These are phyloP conservation scores for Protomyctophum bolini DNA, from an alignment of 2,113 vertebrate species.

Conservation along the genomic window DNA sequence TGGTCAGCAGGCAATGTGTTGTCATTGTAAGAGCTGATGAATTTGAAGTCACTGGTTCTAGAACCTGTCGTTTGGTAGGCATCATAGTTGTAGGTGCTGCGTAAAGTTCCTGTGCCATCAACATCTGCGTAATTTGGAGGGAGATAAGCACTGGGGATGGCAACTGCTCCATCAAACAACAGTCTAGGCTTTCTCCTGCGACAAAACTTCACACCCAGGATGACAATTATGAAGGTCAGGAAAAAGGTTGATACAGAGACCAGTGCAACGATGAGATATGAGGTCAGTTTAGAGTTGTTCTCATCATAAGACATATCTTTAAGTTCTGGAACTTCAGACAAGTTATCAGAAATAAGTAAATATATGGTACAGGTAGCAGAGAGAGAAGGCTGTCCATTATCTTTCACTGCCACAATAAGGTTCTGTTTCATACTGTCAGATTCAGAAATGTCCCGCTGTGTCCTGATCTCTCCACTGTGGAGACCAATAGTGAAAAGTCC, in stretches of 20 bases:
- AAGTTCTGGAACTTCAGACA: slow-evolving; percentile 60
- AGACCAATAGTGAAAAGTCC: slow-evolving; percentile 64
- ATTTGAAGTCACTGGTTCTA: no score
- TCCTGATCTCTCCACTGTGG: slow-evolving; percentile 67
- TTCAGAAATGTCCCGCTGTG: slow-evolving; percentile 61
- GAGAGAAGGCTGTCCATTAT: slow-evolving; percentile 54
- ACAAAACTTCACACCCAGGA: no score
- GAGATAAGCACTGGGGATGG: no score
- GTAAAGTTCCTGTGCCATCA: no score
- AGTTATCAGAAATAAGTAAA: slow-evolving; percentile 62
- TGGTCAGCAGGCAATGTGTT: slow-evolving; percentile 13
- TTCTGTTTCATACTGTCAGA: slow-evolving; percentile 58
- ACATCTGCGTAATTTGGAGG: no score
- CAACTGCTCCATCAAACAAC: no score
- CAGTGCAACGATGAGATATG: slow-evolving; percentile 65
- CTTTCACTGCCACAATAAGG: slow-evolving; percentile 62
- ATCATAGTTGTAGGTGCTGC: no score
- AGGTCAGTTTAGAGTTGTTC: slow-evolving; percentile 51
- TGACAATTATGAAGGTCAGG: no score
- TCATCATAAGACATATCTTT: slow-evolving; percentile 53
- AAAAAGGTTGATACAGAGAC: slow-evolving; percentile 12
- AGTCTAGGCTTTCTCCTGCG: no score
- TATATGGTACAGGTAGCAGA: slow-evolving; percentile 60
- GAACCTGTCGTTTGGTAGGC: no score
- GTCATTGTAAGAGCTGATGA: slow-evolving; percentile 29